Percentiles rank a stretch among this genome's conserved stretches.
phyloP scores from a whole-genome alignment of 2,113 vertebrate species.

The Cacatua alba region DNA sequence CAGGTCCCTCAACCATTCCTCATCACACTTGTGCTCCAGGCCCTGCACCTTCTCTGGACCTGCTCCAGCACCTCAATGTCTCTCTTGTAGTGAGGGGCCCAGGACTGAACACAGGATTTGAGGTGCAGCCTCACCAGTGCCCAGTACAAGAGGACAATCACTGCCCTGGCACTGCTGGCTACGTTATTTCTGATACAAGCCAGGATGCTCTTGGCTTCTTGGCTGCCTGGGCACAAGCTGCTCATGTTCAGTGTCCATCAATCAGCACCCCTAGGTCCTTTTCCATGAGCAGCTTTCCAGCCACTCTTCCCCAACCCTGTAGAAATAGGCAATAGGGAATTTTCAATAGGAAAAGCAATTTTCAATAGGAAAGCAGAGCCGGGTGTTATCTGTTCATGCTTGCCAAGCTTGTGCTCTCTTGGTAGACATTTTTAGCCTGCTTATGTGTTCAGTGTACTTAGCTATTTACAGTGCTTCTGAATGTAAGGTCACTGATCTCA shows the following conservation, averaged over 20 bases:
- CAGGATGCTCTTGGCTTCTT: not conserved
- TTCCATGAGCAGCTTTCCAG: not conserved
- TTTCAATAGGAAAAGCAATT: not conserved
- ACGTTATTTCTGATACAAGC: not conserved
- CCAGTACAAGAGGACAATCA: not conserved
- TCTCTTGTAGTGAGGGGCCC: not conserved
- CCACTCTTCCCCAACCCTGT: not conserved
- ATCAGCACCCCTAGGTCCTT: not conserved
- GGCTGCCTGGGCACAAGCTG: not conserved
- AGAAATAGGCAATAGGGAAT: not conserved
- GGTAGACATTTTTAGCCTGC: accelerated
- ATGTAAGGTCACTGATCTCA: not conserved
- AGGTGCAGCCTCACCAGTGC: not conserved
- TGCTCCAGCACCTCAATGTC: not conserved
- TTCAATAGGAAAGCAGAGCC: not conserved
- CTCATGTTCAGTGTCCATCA: not conserved
- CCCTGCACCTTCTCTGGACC: not conserved
- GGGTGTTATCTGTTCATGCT: not conserved
- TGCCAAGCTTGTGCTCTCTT: not conserved
- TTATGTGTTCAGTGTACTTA: accelerated
- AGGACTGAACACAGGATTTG: not conserved
- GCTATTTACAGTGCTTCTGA: not conserved
- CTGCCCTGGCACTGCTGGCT: not conserved
- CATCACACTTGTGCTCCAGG: not conserved
- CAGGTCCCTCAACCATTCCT: not conserved